Conservation (phyloP, 2,113 vertebrate genomes). For the Catharus minimus region DNA sequence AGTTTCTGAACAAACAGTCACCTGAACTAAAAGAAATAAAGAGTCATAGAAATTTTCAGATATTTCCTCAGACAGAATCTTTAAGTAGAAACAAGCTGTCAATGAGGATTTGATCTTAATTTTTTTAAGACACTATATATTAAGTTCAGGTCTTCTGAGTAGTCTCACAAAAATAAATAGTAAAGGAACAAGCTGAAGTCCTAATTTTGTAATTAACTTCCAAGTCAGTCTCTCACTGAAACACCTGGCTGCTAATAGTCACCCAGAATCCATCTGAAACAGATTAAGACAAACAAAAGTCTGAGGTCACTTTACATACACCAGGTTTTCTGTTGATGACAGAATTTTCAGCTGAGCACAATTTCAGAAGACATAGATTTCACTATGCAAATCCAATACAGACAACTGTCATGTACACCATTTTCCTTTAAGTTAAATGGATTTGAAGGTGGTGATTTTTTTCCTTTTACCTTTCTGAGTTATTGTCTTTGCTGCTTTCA, state of each 20-base stretch:
- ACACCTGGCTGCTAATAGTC: neutral
- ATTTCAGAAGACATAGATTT: neutral
- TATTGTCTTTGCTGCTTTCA: neutral
- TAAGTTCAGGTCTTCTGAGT: neutral
- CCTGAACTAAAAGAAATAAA: neutral
- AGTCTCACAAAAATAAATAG: neutral
- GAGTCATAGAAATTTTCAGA: neutral
- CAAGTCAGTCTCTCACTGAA: neutral
- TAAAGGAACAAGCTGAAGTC: neutral
- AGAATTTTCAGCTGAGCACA: neutral
- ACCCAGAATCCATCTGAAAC: neutral
- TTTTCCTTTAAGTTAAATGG: neutral
- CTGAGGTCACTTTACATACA: neutral
- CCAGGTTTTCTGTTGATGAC: neutral
- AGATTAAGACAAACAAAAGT: neutral
- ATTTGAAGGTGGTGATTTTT: neutral
- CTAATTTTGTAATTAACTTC: neutral
- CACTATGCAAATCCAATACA: neutral
- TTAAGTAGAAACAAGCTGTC: neutral
- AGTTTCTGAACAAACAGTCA: too few relatives aligned
- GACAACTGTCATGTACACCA: neutral
- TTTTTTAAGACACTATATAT: neutral
- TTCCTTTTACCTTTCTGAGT: conserved; percentile 13
- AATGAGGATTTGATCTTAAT: neutral
- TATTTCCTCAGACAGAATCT: neutral